Evolutionary conservation across 2,113 vertebrate genomes (phyloP).

Genomic region (Paramisgurnus dabryanus): DNA sequence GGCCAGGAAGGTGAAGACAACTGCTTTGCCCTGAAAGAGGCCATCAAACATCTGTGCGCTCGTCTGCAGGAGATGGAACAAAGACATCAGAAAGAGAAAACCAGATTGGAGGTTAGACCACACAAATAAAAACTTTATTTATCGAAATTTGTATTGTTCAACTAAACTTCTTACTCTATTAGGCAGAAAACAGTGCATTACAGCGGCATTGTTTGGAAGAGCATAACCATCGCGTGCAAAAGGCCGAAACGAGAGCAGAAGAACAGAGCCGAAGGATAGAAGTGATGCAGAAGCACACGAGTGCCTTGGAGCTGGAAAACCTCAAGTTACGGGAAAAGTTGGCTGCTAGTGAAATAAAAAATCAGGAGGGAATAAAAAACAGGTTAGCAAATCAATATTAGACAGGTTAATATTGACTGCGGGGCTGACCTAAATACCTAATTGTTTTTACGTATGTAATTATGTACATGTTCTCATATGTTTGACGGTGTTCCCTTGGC

Average conservation of each 20-base stretch:
- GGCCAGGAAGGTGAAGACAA: slow-evolving; percentile 66
- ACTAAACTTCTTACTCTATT: neutral
- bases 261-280: slow-evolving; percentile 70
- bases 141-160: neutral
- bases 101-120: slow-evolving; percentile 77
- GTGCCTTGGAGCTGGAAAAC: slow-evolving; percentile 80
- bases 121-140: neutral
- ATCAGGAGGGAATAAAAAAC: slow-evolving; percentile 63
- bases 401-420: too few relatives aligned
- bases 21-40: slow-evolving; percentile 70
- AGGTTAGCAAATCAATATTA: slow-evolving; percentile 50
- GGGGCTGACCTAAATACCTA: neutral
- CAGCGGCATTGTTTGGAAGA: slow-evolving; percentile 65
- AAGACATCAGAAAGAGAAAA: slow-evolving; percentile 77
- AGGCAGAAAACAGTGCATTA: slow-evolving; percentile 71
- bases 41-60: slow-evolving; percentile 69
- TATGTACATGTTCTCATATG: neutral
- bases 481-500: neutral
- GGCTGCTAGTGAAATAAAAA: slow-evolving; percentile 74
- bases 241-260: slow-evolving; percentile 58
- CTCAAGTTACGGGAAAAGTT: slow-evolving; percentile 73
- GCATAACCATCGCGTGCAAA: slow-evolving; percentile 65
- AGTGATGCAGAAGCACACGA: slow-evolving; percentile 79
- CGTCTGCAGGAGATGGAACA: slow-evolving; percentile 80
- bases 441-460: neutral